Evolutionary conservation across 2,113 vertebrate genomes (phyloP).

Genomic region (Antennarius striatus): DNA sequence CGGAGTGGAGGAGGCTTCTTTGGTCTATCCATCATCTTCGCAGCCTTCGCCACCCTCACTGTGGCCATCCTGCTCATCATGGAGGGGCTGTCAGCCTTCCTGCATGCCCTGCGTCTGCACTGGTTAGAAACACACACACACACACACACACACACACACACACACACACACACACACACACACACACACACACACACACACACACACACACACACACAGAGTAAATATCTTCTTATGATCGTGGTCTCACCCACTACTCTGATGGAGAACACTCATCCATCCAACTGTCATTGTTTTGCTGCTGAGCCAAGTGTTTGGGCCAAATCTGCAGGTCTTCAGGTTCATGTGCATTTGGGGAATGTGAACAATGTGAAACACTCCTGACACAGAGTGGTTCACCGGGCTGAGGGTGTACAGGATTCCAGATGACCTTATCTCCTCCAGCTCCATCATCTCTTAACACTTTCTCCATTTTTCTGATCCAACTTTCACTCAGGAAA

Average conservation of each 20-base stretch:
- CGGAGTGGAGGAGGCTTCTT: constrained; percentile 86
- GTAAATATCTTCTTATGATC: background rate
- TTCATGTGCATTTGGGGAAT: constrained; percentile 25
- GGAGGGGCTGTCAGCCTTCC: constrained; percentile 97
- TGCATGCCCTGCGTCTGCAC: constrained; percentile 94
- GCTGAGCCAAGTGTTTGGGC: constrained; percentile 7
- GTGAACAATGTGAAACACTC: constrained; percentile 21
- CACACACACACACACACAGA: too few relatives aligned
- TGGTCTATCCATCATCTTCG: constrained; percentile 87
- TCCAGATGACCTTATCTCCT: constrained; percentile 31
- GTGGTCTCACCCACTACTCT: background rate
- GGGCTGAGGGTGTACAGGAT: constrained; percentile 4
- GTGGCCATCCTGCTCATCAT: constrained; percentile 95
- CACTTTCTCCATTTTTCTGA: constrained; percentile 38
- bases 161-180: background rate
- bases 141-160: constrained; percentile 1
- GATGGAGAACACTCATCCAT: constrained; percentile 19
- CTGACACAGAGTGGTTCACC: constrained; percentile 11
- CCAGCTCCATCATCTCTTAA: constrained; percentile 51
- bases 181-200: background rate
- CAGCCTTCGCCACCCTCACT: constrained; percentile 88
- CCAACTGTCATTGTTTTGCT: background rate
- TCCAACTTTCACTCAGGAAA: constrained; percentile 16
- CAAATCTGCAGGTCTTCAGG: constrained; percentile 6
- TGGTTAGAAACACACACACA: constrained; percentile 82